phyloP scores from a whole-genome alignment of 2,888 invertebrate species.

The Brassicogethes aeneus region DNA sequence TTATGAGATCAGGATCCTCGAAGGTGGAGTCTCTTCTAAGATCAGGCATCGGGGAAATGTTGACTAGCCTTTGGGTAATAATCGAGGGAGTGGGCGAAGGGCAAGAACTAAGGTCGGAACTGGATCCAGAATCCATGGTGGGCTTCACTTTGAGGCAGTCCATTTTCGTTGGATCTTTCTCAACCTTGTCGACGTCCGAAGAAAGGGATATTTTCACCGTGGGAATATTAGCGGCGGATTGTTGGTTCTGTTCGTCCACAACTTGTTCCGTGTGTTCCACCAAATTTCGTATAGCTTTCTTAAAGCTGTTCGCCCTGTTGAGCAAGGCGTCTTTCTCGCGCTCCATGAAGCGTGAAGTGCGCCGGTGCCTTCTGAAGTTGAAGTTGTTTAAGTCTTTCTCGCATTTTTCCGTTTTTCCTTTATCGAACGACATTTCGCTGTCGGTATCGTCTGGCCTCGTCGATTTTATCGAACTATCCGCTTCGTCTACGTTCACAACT shows the following conservation, averaged over 20 bases:
- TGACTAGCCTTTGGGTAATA: slow-evolving; percentile 44
- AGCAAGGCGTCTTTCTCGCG: slow-evolving; percentile 50
- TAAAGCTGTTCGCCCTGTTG: slow-evolving; percentile 70
- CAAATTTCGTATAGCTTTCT: slow-evolving; percentile 70
- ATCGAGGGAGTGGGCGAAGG: slow-evolving; percentile 44
- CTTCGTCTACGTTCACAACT: slow-evolving; percentile 12
- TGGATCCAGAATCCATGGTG: slow-evolving; percentile 40
- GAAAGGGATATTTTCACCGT: slow-evolving; percentile 34
- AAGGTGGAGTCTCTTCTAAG: slow-evolving; percentile 50
- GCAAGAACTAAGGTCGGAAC: slow-evolving; percentile 42
- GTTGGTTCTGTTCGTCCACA: slow-evolving; percentile 49
- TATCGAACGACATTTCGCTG: slow-evolving; percentile 38
- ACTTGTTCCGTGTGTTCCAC: slow-evolving; percentile 71
- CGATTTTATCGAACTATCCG: slow-evolving; percentile 20
- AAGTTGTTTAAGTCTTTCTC: slow-evolving; percentile 41
- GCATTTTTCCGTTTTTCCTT: slow-evolving; percentile 34
- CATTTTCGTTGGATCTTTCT: slow-evolving; percentile 27
- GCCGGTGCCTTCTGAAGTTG: slow-evolving; percentile 37
- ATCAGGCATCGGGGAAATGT: slow-evolving; percentile 60
- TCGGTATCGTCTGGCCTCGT: slow-evolving; percentile 34
- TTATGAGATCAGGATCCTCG: slow-evolving; percentile 44
- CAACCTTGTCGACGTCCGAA: slow-evolving; percentile 28
- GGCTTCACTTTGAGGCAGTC: slow-evolving; percentile 39
- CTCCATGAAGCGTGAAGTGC: slow-evolving; percentile 42
- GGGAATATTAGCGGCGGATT: slow-evolving; percentile 27